Evolutionary conservation across 2,797 vertebrate genomes (phyloP), one percentile per base, ranked within the genome.

Genomic region (Notolabrus celidotus): DNA sequence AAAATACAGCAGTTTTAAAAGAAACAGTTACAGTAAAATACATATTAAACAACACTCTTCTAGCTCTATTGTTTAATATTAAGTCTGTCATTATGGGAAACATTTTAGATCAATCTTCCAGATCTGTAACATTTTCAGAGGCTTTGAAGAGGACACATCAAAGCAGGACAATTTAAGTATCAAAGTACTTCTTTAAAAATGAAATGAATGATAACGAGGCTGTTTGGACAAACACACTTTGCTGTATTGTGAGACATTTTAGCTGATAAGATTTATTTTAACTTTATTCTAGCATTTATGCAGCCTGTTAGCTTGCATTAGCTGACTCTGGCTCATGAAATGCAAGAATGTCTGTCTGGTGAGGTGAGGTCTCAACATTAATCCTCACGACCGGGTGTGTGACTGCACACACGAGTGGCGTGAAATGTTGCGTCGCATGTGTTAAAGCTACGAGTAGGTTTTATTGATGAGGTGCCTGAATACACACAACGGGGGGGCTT

Each of bases 271-370:
- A 51, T 71, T 43, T 27, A 16, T 72, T 71, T 61, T 57, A 10
- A 68, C 43, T 16, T 50, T 3, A 27, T 52, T 64, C 22, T 23
- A 10, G 15, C 12, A 2, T 47, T 49, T 51, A 16, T 4, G 22
- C 7, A 67, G 56, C 39, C 56, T 55, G 29, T 51, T 63, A 46
- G 65, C 47, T 71, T 79, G 47, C 47, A 77, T 60, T 62, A 23
- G 0, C 22, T 34, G 23, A 47, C 61, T 71, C 20, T 38, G 42
- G 57, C 20, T 65, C 41, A 5, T 47, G n/a, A 74, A 72, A 81
- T 45, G 67, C 60, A 67, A 59, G 63, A 61, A 17, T 47, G 34
- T 43, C 4, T 25, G 31, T 47, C 27, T 47, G 34, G 41, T 71
- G 60, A 59, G 56, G 58, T 68, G 22, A 11, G 73, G 16, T 46